Conservation (phyloP, 2,113 vertebrate genomes). For the Triplophysa dalaica region DNA sequence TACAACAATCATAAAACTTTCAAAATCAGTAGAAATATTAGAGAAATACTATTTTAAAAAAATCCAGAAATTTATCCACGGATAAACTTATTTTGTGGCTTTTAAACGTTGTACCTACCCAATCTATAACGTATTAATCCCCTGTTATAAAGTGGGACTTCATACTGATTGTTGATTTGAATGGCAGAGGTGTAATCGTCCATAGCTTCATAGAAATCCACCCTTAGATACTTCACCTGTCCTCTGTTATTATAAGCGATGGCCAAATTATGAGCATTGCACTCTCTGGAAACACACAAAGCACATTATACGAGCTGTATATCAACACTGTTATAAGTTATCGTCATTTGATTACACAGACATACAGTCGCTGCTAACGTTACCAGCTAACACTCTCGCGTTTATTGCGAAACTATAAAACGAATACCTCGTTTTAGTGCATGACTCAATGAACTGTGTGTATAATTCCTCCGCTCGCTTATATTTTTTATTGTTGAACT, state of each 20-base stretch:
- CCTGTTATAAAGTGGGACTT: constrained; percentile 91
- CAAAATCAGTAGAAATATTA: no score
- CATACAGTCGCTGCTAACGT: neutral
- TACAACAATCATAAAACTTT: no score
- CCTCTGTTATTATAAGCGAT: constrained; percentile 88
- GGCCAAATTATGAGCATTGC: constrained; percentile 72
- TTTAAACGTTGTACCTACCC: constrained; percentile 71
- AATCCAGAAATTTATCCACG: no score
- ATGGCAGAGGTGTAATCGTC: constrained; percentile 87
- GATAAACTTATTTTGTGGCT: no score
- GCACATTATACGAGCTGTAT: neutral
- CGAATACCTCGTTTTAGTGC: constrained; percentile 65
- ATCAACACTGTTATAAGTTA: no score
- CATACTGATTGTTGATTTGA: constrained; percentile 72
- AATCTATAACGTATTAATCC: constrained; percentile 87
- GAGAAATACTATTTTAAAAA: no score
- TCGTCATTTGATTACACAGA: neutral
- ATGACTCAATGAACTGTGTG: constrained; percentile 68
- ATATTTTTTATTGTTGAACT: constrained; percentile 66
- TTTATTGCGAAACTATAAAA: neutral
- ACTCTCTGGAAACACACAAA: constrained; percentile 62
- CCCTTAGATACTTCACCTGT: constrained; percentile 86
- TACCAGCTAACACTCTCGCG: no score
- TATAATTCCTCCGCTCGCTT: constrained; percentile 71
- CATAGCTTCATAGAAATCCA: constrained; percentile 90